These are phyloP conservation scores for Volucella zonaria DNA, from an alignment of 2,888 invertebrate species.

Conservation along the genomic window DNA sequence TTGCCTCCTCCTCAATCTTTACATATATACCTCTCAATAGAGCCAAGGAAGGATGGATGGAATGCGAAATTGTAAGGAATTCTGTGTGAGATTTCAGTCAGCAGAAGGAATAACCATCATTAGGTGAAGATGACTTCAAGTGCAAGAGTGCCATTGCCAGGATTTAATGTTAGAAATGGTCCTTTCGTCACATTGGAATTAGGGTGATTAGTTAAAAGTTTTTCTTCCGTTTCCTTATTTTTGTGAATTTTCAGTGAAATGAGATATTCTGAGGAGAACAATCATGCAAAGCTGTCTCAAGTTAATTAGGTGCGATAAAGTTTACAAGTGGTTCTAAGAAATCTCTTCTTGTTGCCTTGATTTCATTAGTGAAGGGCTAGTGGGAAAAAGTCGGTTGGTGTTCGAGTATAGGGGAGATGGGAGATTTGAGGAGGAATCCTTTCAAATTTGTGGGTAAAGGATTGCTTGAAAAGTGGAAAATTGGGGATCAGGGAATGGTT, in stretches of 20 bases:
- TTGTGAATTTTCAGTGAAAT: not conserved
- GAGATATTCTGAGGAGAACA: not conserved
- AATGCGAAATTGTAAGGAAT: not conserved
- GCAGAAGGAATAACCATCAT: constrained; percentile 13
- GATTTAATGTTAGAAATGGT: constrained; percentile 12
- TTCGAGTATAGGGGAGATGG: too few relatives aligned
- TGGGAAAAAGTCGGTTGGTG: too few relatives aligned
- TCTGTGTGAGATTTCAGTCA: not conserved
- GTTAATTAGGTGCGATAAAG: constrained; percentile 19
- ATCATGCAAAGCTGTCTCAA: constrained; percentile 1
- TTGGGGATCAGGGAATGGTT: not conserved
- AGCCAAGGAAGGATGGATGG: not conserved
- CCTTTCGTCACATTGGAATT: constrained; percentile 17
- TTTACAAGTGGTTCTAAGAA: not conserved
- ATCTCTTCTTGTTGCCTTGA: not conserved
- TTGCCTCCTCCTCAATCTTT: not conserved
- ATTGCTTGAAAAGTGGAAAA: not conserved
- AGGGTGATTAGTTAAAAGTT: not conserved
- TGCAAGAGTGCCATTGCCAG: constrained; percentile 6
- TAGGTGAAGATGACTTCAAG: constrained; percentile 18
- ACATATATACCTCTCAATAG: not conserved
- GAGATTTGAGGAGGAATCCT: too few relatives aligned
- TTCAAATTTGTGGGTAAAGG: too few relatives aligned
- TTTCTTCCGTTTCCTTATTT: not conserved
- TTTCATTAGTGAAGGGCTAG: not conserved